phyloP scores from a whole-genome alignment of 2,888 invertebrate species.

The Tupiocoris notatus region DNA sequence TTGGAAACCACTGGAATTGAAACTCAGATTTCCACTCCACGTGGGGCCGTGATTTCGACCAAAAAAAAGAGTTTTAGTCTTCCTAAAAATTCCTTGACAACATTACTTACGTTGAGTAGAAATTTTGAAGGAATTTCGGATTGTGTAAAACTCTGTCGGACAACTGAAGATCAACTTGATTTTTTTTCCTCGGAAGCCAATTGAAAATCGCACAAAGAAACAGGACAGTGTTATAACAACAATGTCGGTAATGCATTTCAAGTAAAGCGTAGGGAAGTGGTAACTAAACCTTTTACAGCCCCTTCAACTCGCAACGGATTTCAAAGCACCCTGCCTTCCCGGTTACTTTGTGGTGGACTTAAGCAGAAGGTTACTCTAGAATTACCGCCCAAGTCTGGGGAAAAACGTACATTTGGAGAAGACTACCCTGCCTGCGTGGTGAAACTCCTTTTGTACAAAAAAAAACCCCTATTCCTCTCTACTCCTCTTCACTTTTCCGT shows the following conservation, averaged over 20 bases:
- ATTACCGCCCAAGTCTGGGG: neutral
- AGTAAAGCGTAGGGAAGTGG: neutral
- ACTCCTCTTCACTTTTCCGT: slow-evolving; percentile 10
- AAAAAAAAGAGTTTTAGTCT: no score
- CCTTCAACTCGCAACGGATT: slow-evolving; percentile 4
- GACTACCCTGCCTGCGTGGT: neutral
- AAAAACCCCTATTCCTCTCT: neutral
- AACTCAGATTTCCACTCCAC: no score
- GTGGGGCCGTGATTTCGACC: no score
- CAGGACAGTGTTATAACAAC: neutral
- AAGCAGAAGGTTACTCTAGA: slow-evolving; percentile 10
- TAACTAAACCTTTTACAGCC: slow-evolving; percentile 25
- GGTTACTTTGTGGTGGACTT: slow-evolving; percentile 32
- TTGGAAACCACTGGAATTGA: no score
- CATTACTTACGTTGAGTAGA: no score
- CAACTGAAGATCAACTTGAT: no score
- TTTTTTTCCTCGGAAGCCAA: no score
- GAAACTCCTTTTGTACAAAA: neutral
- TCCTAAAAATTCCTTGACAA: no score
- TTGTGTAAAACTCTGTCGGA: no score
- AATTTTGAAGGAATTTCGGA: no score
- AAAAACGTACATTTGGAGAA: neutral
- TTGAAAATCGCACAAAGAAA: neutral
- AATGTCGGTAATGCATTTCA: neutral
- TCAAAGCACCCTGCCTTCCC: slow-evolving; percentile 10